These are phyloP conservation scores for Eupithecia dodoneata DNA, from an alignment of 2,888 invertebrate species.

Conservation along the genomic window DNA sequence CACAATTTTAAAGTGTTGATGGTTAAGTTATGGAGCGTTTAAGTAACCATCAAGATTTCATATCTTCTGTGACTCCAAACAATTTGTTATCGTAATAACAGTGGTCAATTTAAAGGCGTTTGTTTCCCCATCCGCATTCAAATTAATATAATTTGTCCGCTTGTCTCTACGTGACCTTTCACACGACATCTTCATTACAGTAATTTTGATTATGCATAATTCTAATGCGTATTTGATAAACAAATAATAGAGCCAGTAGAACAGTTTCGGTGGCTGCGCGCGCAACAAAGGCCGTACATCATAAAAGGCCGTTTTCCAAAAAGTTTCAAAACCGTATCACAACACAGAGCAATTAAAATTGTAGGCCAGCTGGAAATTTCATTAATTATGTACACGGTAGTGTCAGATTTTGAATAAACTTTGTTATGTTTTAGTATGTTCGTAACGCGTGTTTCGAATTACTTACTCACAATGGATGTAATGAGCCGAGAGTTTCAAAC, in stretches of 20 bases:
- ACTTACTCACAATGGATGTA: constrained; percentile 45
- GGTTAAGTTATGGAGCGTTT: constrained; percentile 58
- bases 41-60: constrained; percentile 68
- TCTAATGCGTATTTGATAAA: constrained; percentile 82
- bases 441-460: constrained; percentile 62
- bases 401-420: constrained; percentile 71
- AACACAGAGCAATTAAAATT: constrained; percentile 81
- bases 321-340: constrained; percentile 81
- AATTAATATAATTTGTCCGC: constrained; percentile 78
- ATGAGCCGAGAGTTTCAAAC: constrained; percentile 37
- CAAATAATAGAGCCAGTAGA: constrained; percentile 72
- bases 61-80: constrained; percentile 64
- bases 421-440: constrained; percentile 71
- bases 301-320: constrained; percentile 60
- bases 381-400: constrained; percentile 77
- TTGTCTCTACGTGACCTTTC: constrained; percentile 65
- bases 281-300: constrained; percentile 75
- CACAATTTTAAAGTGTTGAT: constrained; percentile 41
- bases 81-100: constrained; percentile 67
- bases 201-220: constrained; percentile 65
- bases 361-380: constrained; percentile 82
- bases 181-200: constrained; percentile 80
- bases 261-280: constrained; percentile 66
- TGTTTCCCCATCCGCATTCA: constrained; percentile 64
- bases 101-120: constrained; percentile 68